These are phyloP conservation scores for Eretmochelys imbricata DNA, from an alignment of 2,113 vertebrate genomes.

Conservation along the genomic window DNA sequence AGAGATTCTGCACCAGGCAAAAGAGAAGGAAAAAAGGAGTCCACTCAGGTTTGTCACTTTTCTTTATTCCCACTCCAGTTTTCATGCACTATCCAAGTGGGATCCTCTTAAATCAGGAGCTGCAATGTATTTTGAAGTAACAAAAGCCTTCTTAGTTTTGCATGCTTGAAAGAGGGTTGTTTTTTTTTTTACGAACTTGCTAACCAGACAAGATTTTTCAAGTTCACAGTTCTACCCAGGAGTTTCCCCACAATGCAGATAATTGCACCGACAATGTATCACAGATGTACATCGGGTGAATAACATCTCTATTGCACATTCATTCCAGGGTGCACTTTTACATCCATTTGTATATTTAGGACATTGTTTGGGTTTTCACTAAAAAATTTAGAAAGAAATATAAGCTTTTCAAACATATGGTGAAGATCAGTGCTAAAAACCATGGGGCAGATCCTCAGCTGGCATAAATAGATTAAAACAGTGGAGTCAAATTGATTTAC, in stretches of 20 bases:
- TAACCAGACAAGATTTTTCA: background rate
- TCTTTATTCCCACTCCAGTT: background rate
- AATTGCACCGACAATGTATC: background rate
- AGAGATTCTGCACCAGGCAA: constrained; percentile 19
- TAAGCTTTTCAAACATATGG: too few species aligned
- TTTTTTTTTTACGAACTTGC: background rate
- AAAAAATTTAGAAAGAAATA: too few species aligned
- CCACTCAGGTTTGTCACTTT: background rate
- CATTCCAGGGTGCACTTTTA: background rate
- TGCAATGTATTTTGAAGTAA: background rate
- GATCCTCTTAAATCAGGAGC: constrained; percentile 16
- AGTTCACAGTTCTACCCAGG: background rate
- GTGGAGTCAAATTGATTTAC: background rate
- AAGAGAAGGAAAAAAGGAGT: background rate
- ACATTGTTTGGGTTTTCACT: too few species aligned
- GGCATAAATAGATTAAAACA: background rate
- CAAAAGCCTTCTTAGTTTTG: background rate
- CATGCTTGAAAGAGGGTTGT: background rate
- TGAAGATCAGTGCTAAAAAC: constrained; percentile 3
- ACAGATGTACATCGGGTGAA: background rate
- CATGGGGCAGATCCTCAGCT: background rate
- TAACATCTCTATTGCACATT: background rate
- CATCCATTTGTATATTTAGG: background rate
- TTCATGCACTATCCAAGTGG: background rate
- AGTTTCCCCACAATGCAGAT: background rate